These are phyloP conservation scores for Phymatocera aterrima DNA, from an alignment of 2,888 invertebrate species.

Conservation along the genomic window DNA sequence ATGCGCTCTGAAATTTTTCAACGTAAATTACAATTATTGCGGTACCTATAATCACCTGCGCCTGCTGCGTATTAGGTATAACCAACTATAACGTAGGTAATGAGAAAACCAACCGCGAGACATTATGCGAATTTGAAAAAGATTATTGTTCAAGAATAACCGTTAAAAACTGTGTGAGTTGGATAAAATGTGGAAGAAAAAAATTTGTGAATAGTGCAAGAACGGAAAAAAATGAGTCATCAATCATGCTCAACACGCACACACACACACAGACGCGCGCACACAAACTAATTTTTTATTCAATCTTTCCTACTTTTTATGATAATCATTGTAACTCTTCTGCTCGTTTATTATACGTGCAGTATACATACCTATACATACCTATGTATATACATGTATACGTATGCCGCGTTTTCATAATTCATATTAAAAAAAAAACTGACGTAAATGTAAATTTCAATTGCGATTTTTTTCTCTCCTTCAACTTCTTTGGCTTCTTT, in stretches of 20 bases:
- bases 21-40: conserved; percentile 2
- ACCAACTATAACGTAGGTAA: too few relatives aligned
- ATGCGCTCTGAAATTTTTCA: conserved; percentile 1
- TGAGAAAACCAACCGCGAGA: neutral
- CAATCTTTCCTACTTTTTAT: neutral
- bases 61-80: neutral
- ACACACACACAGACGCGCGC: neutral
- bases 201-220: neutral
- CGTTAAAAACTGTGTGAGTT: neutral
- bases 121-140: neutral
- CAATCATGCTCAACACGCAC: neutral
- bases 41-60: neutral
- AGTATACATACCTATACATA: too few relatives aligned
- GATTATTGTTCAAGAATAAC: neutral
- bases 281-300: neutral
- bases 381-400: too few relatives aligned
- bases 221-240: neutral
- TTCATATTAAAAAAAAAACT: neutral
- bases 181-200: too few relatives aligned
- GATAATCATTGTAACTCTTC: neutral
- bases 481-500: neutral
- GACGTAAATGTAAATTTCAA: conserved; percentile 8
- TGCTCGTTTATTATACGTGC: neutral
- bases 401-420: neutral
- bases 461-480: neutral